Evolutionary conservation across 2,797 vertebrate species (phyloP), one percentile per base, ranked within the genome.

Genomic region (Brotula barbata): DNA sequence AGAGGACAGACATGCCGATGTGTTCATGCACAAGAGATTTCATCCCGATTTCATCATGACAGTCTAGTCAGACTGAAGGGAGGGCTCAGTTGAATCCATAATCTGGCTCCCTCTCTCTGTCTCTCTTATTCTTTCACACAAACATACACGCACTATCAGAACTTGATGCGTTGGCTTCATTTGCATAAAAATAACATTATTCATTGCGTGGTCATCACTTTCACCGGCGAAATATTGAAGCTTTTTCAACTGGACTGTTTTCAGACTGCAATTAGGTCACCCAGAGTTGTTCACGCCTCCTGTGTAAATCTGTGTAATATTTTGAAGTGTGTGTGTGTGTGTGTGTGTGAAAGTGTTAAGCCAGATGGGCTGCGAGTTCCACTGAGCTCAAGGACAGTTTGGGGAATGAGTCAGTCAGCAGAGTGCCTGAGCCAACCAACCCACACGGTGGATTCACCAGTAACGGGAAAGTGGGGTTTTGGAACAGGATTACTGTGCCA

Each of bases 351-450:
- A 55, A 67, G 76, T 81, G 75, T 71, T 87, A 41, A 63, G 68
- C 63, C 82, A 88, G 82, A 86, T 87, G 75, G 81, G 70, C 71
- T 67, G 62, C 14, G 75, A 81, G 80, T 80, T 81, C 46, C 66
- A 59, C 45, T 34, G 52, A 75, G 73, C 84, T 88, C 77, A 87
- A 87, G 86, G 86, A 85, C 85, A 83, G 74, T 85, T 78, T 87
- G 53, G 78, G 77, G 76, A 84, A 82, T 85, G 71, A 84, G 71
- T 84, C 70, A 85, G 75, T 71, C 51, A 69, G 69, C 64, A 70
- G 71, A 75, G 53, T 54, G 55, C 42, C 56, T 1, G 37, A 65
- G 75, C 61, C 73, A 77, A 71, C 63, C 49, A 79, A 71, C 73
- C 56, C 69, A 80, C 62, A 46, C 73, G 49, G 55, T 60, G 51